phyloP scores from a whole-genome alignment of 1,140 invertebrate species.

The Akabosia matsudoensis region DNA sequence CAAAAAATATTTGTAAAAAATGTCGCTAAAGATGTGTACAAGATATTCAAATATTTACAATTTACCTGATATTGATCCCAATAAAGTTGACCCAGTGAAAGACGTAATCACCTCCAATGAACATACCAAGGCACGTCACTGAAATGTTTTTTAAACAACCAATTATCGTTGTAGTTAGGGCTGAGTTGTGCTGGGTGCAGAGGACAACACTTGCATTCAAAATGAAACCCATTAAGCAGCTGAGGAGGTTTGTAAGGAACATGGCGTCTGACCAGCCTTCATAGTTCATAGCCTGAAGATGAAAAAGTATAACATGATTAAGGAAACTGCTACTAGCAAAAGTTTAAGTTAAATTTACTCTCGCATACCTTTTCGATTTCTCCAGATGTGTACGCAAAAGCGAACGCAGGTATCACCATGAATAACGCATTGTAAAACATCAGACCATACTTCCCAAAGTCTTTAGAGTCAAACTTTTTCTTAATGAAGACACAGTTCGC shows the following conservation, averaged over 20 bases:
- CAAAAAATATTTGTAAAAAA: constrained; percentile 13
- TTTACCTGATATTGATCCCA: constrained; percentile 81
- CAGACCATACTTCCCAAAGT: constrained; percentile 92
- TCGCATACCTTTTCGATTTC: constrained; percentile 65
- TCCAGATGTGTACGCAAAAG: constrained; percentile 72
- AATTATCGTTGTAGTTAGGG: constrained; percentile 96
- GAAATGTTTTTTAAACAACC: constrained; percentile 94
- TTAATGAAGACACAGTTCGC: constrained; percentile 96
- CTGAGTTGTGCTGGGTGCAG: constrained; percentile 94
- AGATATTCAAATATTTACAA: constrained; percentile 22
- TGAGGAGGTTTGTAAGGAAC: constrained; percentile 76
- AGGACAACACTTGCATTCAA: constrained; percentile 91
- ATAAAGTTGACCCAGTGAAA: constrained; percentile 90
- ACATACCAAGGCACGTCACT: constrained; percentile 91
- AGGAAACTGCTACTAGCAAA: not conserved
- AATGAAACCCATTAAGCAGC: constrained; percentile 95
- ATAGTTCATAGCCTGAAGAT: constrained; percentile 60
- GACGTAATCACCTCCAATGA: constrained; percentile 95
- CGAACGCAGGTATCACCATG: constrained; percentile 79
- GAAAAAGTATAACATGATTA: constrained; percentile 19
- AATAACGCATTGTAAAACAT: constrained; percentile 97
- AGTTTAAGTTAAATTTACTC: not conserved
- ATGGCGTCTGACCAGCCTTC: constrained; percentile 68
- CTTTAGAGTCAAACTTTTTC: constrained; percentile 89
- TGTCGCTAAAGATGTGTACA: too few relatives aligned